Evolutionary conservation across 2,888 invertebrate genomes (phyloP), one percentile per base, ranked within the genome.

Genomic region (Tenthredo scrophulariae): DNA sequence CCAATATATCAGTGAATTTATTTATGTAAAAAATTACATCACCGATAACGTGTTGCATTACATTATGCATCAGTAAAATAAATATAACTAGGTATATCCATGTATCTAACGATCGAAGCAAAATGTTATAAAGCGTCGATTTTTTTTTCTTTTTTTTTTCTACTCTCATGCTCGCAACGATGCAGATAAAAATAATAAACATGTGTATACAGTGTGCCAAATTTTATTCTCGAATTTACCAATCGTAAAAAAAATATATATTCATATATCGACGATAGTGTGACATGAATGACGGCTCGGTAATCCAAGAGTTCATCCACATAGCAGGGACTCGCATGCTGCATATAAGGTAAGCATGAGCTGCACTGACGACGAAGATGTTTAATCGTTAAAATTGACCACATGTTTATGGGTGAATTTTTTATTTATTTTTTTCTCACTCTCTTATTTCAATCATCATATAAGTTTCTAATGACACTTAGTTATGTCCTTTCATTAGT

Each of bases 361-460:
- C n/a, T 54, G 54, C 54, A 54, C n/a, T 67, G 13, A 33, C 67
- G 33, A 67, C 33, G 33, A 33, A 18, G 33, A 29, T 67, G 67
- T 67, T 67, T 67, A 67, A 67, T 67, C 67, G 33, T 67, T 67
- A 67, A 67, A 67, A 26, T 62, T 62, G 6, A 33, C 15, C 67
- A 67, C 67, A 18, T 13, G 7, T 7, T 33, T 33, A 4, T 37
- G 7, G 7, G 37, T 37, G 37, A 37, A 37, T 37, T 33, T 6
- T 37, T 37, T n/a, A n/a, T 37, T 37, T 7, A 37, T 6, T 37
- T 33, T 4, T 33, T 4, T 33, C 4, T 33, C 4, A 4, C 4
- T 33, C 2, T 33, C 4, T 33, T 33, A 4, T 33, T 33, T 33
- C 4, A 33, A 2, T 2, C 4, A 4, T 33, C 4, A 4, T 33